Base-by-base conservation (phyloP, 2,888 invertebrate species). In the Ophion obscuratus region DNA sequence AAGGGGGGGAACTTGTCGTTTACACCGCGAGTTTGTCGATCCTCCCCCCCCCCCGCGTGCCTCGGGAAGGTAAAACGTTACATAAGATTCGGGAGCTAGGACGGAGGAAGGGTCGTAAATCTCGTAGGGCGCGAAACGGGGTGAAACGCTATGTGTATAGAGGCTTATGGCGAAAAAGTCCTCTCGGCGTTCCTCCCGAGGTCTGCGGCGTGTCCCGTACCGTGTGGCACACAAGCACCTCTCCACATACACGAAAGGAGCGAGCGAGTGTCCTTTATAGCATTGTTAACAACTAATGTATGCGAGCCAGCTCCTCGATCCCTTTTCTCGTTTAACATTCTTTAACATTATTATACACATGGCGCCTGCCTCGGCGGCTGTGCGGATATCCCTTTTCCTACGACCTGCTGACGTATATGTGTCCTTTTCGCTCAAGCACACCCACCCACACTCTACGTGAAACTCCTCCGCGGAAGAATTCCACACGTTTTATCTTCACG, bases 221-320 rank as follows among this genome's bases (percentile, higher is more conserved):
- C 79, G 77, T 76, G 71, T 77, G 75, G 74, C 67, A 66, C 81
- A 77, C 83, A 80, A 82, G 81, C 59, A 79, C 85, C 82, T 82
- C 79, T 74, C 81, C 67, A 85, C 62, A 62, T 66, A 73, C 47
- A 59, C 61, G 62, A 64, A 75, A 62, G 79, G 59, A 84, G 88
- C 84, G 90, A 90, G 90, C 93, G 92, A 93, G 94, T 94, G 93
- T 93, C 93, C 93, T 94, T 94, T 93, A 94, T 93, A 92, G 94
- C 94, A 94, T 93, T 94, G 94, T 94, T 93, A 94, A 94, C 94
- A 93, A 94, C 93, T 94, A 93, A 94, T 94, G 93, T 94, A 94
- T 94, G 93, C 93, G 90, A 91, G 89, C 86, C 88, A 88, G 89
- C 86, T 88, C 88, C 90, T 86, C 89, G 89, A 89, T 89, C 91